These are phyloP conservation scores for Rhipidura dahli DNA, from an alignment of 2,113 vertebrate species.

Conservation along the genomic window DNA sequence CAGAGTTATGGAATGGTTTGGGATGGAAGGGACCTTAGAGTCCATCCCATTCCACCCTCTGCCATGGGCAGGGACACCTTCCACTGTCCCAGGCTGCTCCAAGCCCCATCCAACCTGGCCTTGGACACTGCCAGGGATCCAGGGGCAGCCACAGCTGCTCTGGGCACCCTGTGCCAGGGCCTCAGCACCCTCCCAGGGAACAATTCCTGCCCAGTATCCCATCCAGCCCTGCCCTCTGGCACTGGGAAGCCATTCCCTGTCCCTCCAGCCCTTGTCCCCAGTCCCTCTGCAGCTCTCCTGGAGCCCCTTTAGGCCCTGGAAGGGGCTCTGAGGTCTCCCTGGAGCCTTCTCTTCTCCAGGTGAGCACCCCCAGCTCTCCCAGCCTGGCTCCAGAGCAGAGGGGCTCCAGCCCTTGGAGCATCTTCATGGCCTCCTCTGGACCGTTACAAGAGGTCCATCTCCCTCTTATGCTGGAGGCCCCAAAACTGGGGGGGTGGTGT, in stretches of 20 bases:
- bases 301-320: rapidly evolving
- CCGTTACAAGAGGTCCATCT: neutral
- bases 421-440: rapidly evolving
- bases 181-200: rapidly evolving
- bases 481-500: neutral
- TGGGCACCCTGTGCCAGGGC: neutral
- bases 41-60: neutral
- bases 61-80: neutral
- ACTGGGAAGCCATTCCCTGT: neutral
- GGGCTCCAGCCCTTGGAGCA: neutral
- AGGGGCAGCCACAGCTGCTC: neutral
- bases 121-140: neutral
- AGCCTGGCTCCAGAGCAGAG: neutral
- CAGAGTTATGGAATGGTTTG: neutral
- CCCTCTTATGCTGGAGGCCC: neutral
- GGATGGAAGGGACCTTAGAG: neutral
- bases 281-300: neutral
- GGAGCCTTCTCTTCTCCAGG: neutral
- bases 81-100: rapidly evolving
- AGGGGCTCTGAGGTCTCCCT: neutral
- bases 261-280: rapidly evolving
- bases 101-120: rapidly evolving
- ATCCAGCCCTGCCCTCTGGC: neutral
- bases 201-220: neutral
- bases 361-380: neutral